Base-by-base conservation (phyloP, 2,888 invertebrate genomes). In the Leptinotarsa haldemani region DNA sequence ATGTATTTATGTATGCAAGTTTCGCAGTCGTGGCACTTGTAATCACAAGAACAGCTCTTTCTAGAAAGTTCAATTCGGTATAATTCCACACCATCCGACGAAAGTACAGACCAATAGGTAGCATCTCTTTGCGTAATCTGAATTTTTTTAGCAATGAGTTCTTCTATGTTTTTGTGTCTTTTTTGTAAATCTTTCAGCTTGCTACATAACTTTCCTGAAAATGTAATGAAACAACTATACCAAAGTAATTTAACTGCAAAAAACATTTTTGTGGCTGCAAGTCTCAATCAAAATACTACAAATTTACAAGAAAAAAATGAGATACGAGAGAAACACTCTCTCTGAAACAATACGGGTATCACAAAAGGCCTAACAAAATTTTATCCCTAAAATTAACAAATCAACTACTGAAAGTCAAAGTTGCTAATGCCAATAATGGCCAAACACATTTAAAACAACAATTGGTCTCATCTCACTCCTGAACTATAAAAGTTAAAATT, bases 1-100 rank as follows among this genome's bases (percentile, higher is more conserved):
- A 56, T 65, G 40, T 73, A 73, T 18, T 47, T 30, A 56, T 73
- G 73, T 46, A 70, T 65, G 48, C 73, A 73, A 30, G 22, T 46
- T 25, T 69, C 25, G 61, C 69, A 73, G 12, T 70, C 58, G 47
- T 46, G 16, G 47, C 65, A 65, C 47, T 48, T 63, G 22, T 53
- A 52, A 15, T 30, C 50, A 18, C 64, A 64, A 64, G 25, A 70
- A 70, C 63, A 70, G 12, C 5, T 56, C 56, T 56, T 56, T 22
- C 56, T 56, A 4, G 56, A 56, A 56, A 56, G 56, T 56, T 56
- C 56, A 22, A 56, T 56, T 15, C 56, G 22, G 22, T 56, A 56
- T 56, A 56, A 56, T 56, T 56, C 56, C 22, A 22, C 20, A 15
- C 20, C 56, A 22, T 22, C 22, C 2, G 56, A 56, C 15, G 56